Evolutionary conservation across 1,140 invertebrate genomes (phyloP).

Genomic region (Drosophila aff.): DNA sequence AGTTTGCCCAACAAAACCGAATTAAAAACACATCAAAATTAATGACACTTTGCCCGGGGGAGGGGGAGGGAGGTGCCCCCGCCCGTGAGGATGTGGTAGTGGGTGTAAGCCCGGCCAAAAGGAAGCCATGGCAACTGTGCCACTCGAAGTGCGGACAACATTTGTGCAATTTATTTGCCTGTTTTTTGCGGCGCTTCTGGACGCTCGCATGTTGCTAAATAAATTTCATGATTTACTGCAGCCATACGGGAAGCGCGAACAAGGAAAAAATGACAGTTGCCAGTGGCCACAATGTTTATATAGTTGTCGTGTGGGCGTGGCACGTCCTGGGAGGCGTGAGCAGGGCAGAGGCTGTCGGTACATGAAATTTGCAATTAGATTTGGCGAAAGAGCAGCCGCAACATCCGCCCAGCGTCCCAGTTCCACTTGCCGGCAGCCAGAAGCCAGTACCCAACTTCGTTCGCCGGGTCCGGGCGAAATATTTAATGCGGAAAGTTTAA

Average conservation of each 20-base stretch:
- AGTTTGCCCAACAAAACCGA: conserved; percentile 70
- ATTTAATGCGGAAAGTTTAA: conserved; percentile 80
- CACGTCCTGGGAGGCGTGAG: conserved; percentile 19
- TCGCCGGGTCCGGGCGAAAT: conserved; percentile 34
- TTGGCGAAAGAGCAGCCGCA: conserved; percentile 72
- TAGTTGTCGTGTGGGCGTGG: conserved; percentile 58
- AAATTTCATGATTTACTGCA: conserved; percentile 77
- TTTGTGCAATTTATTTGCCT: conserved; percentile 67
- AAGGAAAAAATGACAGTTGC: conserved; percentile 37
- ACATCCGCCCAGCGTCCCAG: conserved; percentile 49
- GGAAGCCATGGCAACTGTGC: conserved; percentile 31
- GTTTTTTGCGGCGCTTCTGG: conserved; percentile 39
- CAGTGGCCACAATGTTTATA: conserved; percentile 67
- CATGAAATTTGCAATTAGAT: conserved; percentile 83
- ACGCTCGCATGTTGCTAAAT: conserved; percentile 60
- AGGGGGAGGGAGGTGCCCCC: neutral
- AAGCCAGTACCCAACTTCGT: conserved; percentile 19
- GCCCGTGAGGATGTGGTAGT: neutral
- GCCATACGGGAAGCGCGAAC: conserved; percentile 50
- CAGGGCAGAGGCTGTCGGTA: conserved; percentile 47
- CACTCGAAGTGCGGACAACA: conserved; percentile 64
- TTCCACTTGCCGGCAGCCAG: conserved; percentile 25
- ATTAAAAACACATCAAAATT: conserved; percentile 80
- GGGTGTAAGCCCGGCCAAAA: conserved; percentile 8
- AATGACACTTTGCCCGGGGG: conserved; percentile 47